Percentiles rank a stretch among this genome's conserved stretches.
Evolutionary conservation across 2,888 invertebrate species (phyloP).

Genomic region (Hartigia nigra): DNA sequence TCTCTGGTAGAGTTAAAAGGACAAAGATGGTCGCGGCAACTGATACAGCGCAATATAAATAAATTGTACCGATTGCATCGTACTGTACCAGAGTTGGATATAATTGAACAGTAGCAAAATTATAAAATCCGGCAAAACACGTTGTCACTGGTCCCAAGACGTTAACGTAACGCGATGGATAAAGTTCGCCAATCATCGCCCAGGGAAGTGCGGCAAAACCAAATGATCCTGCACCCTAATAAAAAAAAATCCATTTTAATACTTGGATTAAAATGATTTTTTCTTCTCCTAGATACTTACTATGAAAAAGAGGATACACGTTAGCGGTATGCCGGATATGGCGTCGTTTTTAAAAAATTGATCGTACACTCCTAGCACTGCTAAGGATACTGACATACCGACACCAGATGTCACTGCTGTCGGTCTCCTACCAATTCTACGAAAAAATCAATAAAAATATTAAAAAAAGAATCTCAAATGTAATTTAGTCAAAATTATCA

Average conservation of each 20-base stretch:
- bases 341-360: slow-evolving; percentile 44
- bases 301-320: slow-evolving; percentile 55
- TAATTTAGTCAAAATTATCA: slow-evolving; percentile 17
- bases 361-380: slow-evolving; percentile 63
- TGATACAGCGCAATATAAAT: slow-evolving; percentile 47
- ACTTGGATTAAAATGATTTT: slow-evolving; percentile 44
- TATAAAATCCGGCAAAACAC: slow-evolving; percentile 64
- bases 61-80: slow-evolving; percentile 44
- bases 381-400: slow-evolving; percentile 67
- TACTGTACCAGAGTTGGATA: slow-evolving; percentile 56
- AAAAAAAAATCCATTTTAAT: slow-evolving; percentile 3
- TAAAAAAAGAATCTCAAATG: neutral
- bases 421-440: slow-evolving; percentile 68
- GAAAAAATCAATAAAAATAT: slow-evolving; percentile 35
- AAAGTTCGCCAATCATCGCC: slow-evolving; percentile 68
- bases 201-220: slow-evolving; percentile 68
- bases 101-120: slow-evolving; percentile 66
- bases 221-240: slow-evolving; percentile 59
- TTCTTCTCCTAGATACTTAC: slow-evolving; percentile 21
- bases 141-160: slow-evolving; percentile 65
- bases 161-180: slow-evolving; percentile 66
- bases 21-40: slow-evolving; percentile 52
- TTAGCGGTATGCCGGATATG: slow-evolving; percentile 45
- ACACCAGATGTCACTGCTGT: slow-evolving; percentile 69
- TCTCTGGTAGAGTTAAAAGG: slow-evolving; percentile 50